Percentiles rank a stretch among this genome's conserved stretches.
Conservation (phyloP, 2,888 invertebrate species). For the Zhuqinia jingwanae region DNA sequence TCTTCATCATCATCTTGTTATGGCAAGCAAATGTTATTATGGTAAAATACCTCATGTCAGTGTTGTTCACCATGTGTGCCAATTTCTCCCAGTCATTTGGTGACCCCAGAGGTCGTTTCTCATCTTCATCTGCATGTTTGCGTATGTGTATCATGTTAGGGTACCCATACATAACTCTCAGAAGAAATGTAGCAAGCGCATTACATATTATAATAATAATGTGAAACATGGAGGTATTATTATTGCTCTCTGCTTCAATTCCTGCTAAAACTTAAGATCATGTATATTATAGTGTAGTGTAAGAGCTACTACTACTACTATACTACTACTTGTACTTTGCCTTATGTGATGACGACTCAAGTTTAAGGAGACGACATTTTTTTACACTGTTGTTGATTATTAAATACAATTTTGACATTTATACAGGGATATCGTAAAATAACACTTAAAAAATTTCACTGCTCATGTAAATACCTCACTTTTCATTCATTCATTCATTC, state of each 20-base stretch:
- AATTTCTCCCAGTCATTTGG: conserved; percentile 73
- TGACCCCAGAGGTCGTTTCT: conserved; percentile 74
- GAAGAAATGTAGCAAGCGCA: background rate
- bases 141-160: no score
- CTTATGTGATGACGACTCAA: conserved; percentile 20
- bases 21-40: conserved; percentile 2
- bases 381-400: conserved; percentile 29
- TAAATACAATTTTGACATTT: conserved; percentile 35
- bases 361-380: conserved; percentile 14
- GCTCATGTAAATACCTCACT: conserved; percentile 8
- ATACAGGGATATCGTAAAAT: conserved; percentile 24
- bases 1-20: conserved; percentile 8
- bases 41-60: conserved; percentile 14
- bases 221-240: no score
- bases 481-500: no score
- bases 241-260: no score
- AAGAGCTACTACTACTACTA: no score
- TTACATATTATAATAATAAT: no score
- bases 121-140: no score
- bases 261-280: no score
- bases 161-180: background rate
- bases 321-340: conserved; percentile 24
- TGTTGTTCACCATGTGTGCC: conserved; percentile 71
- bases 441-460: conserved; percentile 33
- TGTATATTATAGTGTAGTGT: no score